Evolutionary conservation across 2,113 vertebrate genomes (phyloP), one percentile per base, ranked within the genome.

Genomic region (Actenoides lindsayi): DNA sequence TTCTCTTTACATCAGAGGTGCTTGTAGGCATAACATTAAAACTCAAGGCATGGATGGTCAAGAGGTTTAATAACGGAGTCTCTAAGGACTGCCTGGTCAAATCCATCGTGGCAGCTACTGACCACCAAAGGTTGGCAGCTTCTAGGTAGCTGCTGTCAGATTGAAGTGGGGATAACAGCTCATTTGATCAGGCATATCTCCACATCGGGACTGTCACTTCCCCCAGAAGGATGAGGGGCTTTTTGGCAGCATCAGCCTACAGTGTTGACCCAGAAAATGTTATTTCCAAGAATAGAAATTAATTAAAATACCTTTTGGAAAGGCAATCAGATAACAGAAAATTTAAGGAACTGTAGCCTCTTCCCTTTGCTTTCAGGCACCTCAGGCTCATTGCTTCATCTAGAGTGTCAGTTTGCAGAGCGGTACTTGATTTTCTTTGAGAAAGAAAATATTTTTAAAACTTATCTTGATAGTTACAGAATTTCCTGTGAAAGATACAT

Each of bases 391-490:
- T 95, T 93, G 93, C 94, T 94, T 90, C 90, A 83, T 79, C 87
- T 20, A 4, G 20, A 79, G 95, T 89, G 87, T 92, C 69, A 46
- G 87, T 51, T 95, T 95, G 78, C 92, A 93, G 62, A 53, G 65
- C 77, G 67, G 18, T 16, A 57, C 70, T 92, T 57, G 62, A 83
- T 82, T 90, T 94, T 92, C 78, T 63, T 54, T 44, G 53, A 90
- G 68, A 92, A 95, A 42, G 67, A 92, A 94, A 95, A 91, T 84
- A 92, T 94, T 96, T 94, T 80, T 21, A 27, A 94, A 94, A 94
- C 83, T 97, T 97, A 97, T 96, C 96, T 97, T 85, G 89, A 95
- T 95, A 93, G 77, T 76, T 65, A 82, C 27, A 97, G 94, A 95
- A 97, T 96, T 97, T 96, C 91, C 64, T 91, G 69, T 89, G 93